Base-by-base conservation (phyloP, 2,797 vertebrate species). In the Uromys caudimaculatus region DNA sequence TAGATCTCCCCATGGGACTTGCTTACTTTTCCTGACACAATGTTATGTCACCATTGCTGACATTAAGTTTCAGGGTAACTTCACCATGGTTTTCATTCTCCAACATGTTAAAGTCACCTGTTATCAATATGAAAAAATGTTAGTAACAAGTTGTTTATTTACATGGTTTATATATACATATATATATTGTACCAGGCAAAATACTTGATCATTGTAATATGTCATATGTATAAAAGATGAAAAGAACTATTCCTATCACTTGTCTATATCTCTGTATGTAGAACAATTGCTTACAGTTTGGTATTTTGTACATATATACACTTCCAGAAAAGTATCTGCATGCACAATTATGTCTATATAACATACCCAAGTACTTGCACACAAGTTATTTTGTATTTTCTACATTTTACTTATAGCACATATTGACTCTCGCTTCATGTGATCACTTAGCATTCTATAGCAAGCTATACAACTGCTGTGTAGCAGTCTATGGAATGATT, bases 311-410 rank as follows among this genome's bases (percentile, higher is more conserved):
- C 11, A 89, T 93, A 50, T 60, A 23, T 38, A 54, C 69, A 23
- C 16, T 85, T 93, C 54, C 41, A 96, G 90, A 82, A 89, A 94
- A 54, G 58, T 50, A 1, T 84, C 83, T 96, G 19, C 2, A 77
- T 17, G 67, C 54, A 50, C 27, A 76, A 87, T 35, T 23, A 88
- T 67, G 56, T 92, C 10, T 50, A 64, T 79, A 44, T 78, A 90
- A 79, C 44, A 85, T 52, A n/a, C 23, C 47, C 0, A 71, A 21
- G 41, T 5, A 35, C 69, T 81, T 92, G 24, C 73, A 54, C 1
- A 69, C 13, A 38, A 62, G 5, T 14, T 19, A 91, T 78, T 71
- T 93, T 94, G 21, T 14, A 50, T 4, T 41, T 89, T 89, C 86
- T n/a, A 73, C 27, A 41, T 93, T 94, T 91, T 89, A 82, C 1